Percentiles rank a stretch among this genome's conserved stretches.
phyloP scores from a whole-genome alignment of 2,888 invertebrate genomes.

The Anthoptus insignis region DNA sequence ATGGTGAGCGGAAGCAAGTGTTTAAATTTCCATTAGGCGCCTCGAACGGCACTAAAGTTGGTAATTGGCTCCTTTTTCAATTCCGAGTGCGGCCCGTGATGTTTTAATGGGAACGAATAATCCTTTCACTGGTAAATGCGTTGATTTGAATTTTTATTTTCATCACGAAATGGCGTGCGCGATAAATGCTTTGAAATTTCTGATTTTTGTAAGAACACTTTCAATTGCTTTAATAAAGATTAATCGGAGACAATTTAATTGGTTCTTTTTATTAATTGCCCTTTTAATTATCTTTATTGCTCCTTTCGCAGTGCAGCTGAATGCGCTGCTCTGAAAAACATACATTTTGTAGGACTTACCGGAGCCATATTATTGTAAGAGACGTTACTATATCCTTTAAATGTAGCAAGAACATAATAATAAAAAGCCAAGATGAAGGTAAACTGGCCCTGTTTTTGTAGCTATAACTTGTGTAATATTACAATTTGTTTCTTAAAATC shows the following conservation, averaged over 20 bases:
- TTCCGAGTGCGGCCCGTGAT: conserved; percentile 44
- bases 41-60: conserved; percentile 60
- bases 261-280: not conserved
- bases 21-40: conserved; percentile 85
- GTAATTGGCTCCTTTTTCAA: conserved; percentile 57
- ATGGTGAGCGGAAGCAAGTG: conserved; percentile 71
- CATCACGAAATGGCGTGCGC: conserved; percentile 23
- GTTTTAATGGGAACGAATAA: conserved; percentile 39
- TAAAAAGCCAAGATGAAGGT: too few species aligned
- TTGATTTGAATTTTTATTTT: conserved; percentile 41
- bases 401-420: too few species aligned
- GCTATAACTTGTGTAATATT: too few species aligned
- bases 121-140: conserved; percentile 35
- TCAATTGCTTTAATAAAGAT: not conserved
- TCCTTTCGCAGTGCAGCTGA: not conserved
- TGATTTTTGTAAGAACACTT: not conserved
- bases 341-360: too few species aligned
- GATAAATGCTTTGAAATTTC: conserved; percentile 21
- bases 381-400: too few species aligned
- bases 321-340: not conserved
- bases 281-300: not conserved
- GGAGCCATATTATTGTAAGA: too few species aligned
- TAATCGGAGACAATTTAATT: not conserved
- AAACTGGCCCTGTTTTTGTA: too few species aligned
- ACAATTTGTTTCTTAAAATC: too few species aligned